Conservation (phyloP, 2,797 vertebrate species). For the Sebastes steindachneri region DNA sequence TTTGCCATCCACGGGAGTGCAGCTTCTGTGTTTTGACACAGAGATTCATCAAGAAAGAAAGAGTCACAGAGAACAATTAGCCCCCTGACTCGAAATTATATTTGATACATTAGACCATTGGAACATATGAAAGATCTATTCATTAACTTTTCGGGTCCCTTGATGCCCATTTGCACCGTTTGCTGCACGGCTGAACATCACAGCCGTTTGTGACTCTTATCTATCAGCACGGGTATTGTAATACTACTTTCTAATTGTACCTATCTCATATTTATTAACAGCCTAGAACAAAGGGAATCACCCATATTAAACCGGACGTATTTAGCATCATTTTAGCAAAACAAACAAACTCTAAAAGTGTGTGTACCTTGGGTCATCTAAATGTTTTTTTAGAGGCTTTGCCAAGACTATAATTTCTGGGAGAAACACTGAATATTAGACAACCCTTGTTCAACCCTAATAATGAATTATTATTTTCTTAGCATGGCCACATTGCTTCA, state of each 20-base stretch:
- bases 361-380: background rate
- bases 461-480: background rate
- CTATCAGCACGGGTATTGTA: background rate
- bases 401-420: background rate
- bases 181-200: conserved; percentile 1
- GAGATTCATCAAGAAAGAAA: conserved; percentile 28
- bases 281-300: background rate
- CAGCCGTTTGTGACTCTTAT: background rate
- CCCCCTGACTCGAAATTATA: conserved; percentile 29
- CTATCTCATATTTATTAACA: background rate
- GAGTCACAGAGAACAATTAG: conserved; percentile 24
- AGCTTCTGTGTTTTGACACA: conserved; percentile 14
- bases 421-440: background rate
- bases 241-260: background rate
- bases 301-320: background rate
- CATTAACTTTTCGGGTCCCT: conserved; percentile 13
- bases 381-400: conserved; percentile 3
- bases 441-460: background rate
- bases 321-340: background rate
- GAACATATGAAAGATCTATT: conserved; percentile 1
- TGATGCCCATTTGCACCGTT: background rate
- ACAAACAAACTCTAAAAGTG: background rate
- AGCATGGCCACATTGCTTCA: background rate
- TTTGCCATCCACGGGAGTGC: conserved; percentile 5
- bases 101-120: conserved; percentile 16